Evolutionary conservation across 2,888 invertebrate genomes (phyloP).

Genomic region (Buathra laborator): DNA sequence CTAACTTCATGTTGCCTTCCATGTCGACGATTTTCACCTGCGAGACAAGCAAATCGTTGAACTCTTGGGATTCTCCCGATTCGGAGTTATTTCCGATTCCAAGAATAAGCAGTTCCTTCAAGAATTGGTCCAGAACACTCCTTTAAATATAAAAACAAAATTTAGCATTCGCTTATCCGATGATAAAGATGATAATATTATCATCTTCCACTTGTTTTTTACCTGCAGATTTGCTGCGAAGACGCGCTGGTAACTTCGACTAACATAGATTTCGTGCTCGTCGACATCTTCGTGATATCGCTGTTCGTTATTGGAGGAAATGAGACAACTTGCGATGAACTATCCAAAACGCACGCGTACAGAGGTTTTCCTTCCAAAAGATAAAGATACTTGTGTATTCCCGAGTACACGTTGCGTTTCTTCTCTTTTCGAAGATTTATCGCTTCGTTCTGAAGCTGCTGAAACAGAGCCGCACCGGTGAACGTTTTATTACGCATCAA

Average conservation of each 20-base stretch:
- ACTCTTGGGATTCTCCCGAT: conserved; percentile 77
- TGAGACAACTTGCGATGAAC: conserved; percentile 90
- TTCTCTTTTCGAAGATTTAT: conserved; percentile 93
- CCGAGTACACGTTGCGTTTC: conserved; percentile 93
- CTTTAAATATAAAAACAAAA: conserved; percentile 73
- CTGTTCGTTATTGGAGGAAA: conserved; percentile 96
- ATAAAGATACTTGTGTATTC: conserved; percentile 94
- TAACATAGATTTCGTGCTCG: conserved; percentile 89
- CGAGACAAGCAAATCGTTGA: conserved; percentile 85
- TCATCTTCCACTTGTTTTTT: neutral
- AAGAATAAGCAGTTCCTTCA: conserved; percentile 88
- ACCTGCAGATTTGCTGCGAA: conserved; percentile 88
- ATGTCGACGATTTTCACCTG: conserved; percentile 91
- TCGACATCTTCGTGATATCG: conserved; percentile 92
- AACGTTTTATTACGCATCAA: conserved; percentile 88
- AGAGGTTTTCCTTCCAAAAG: conserved; percentile 91
- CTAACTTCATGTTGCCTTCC: conserved; percentile 90
- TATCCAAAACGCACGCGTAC: conserved; percentile 91
- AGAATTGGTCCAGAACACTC: conserved; percentile 89
- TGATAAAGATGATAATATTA: neutral
- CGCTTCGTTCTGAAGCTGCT: conserved; percentile 91
- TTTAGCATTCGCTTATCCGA: neutral
- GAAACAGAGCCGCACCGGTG: conserved; percentile 90
- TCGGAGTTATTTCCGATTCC: conserved; percentile 85
- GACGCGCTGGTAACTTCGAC: conserved; percentile 92